Conservation (phyloP, 2,888 invertebrate genomes). For the Aphelenchoides bicaudatus region DNA sequence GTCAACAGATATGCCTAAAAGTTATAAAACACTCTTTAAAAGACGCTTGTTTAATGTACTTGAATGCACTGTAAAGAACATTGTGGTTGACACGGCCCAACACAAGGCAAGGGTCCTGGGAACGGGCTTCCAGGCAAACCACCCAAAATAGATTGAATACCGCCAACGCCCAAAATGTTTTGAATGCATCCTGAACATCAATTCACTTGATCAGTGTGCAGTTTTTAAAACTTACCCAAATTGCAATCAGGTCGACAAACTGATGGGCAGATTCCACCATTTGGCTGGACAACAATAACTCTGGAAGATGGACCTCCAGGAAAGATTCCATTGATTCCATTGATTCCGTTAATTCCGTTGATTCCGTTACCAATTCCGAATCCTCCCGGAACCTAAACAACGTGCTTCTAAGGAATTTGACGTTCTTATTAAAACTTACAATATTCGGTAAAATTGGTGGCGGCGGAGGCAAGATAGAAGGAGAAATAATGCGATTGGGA, state of each 20-base stretch:
- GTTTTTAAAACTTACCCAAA: not conserved
- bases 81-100: slow-evolving; percentile 9
- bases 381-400: no score
- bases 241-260: slow-evolving; percentile 5
- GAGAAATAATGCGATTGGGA: no score
- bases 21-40: no score
- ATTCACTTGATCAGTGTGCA: not conserved
- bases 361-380: no score
- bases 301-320: no score
- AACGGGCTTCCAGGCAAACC: slow-evolving; percentile 3
- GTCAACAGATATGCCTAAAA: slow-evolving; percentile 15
- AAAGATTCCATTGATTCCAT: no score
- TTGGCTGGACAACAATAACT: slow-evolving; percentile 4
- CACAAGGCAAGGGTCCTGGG: not conserved
- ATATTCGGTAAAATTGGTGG: no score
- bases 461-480: no score
- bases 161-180: not conserved
- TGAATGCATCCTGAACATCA: slow-evolving; percentile 12
- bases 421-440: no score
- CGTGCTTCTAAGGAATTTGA: no score
- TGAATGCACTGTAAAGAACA: slow-evolving; percentile 17
- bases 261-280: slow-evolving; percentile 1
- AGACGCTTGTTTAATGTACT: not conserved
- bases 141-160: not conserved
- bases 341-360: no score